Evolutionary conservation across 2,113 vertebrate species (phyloP).

Genomic region (Brienomyrus brachyistius): DNA sequence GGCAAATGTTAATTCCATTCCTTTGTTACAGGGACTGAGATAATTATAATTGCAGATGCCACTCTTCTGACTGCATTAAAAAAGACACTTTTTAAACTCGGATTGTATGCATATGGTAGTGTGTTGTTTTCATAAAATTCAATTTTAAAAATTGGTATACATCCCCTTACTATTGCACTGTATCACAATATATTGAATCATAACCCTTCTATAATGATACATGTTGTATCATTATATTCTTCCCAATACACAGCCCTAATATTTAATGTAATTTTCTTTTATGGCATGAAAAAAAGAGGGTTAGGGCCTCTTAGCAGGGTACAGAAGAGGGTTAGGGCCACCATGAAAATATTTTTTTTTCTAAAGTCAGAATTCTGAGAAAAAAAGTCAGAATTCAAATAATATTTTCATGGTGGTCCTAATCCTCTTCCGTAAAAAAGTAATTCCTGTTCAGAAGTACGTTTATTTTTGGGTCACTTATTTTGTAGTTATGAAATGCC

Average conservation of each 20-base stretch:
- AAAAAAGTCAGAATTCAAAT: too few species aligned
- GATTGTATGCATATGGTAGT: background rate
- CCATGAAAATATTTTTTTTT: too few species aligned
- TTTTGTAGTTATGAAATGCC: background rate
- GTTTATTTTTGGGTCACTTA: background rate
- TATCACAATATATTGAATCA: background rate
- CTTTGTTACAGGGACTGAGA: too few species aligned
- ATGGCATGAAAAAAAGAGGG: background rate
- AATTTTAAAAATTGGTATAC: background rate
- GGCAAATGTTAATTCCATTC: too few species aligned
- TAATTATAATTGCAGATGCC: too few species aligned
- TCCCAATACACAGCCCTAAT: background rate
- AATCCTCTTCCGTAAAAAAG: background rate
- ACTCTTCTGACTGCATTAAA: background rate
- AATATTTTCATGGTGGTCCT: too few species aligned
- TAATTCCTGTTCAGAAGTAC: background rate
- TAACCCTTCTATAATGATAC: background rate
- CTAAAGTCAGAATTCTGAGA: too few species aligned
- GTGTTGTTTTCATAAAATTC: background rate
- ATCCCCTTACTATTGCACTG: background rate
- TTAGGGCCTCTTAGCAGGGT: too few species aligned
- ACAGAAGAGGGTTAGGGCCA: too few species aligned
- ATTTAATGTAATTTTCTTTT: background rate
- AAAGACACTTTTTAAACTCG: background rate
- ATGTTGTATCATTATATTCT: background rate